A percentile compares a stretch with the other conserved stretches of the same genome.
Evolutionary conservation across 2,888 invertebrate species (phyloP).

Genomic region (Himalopsyche tibetana): DNA sequence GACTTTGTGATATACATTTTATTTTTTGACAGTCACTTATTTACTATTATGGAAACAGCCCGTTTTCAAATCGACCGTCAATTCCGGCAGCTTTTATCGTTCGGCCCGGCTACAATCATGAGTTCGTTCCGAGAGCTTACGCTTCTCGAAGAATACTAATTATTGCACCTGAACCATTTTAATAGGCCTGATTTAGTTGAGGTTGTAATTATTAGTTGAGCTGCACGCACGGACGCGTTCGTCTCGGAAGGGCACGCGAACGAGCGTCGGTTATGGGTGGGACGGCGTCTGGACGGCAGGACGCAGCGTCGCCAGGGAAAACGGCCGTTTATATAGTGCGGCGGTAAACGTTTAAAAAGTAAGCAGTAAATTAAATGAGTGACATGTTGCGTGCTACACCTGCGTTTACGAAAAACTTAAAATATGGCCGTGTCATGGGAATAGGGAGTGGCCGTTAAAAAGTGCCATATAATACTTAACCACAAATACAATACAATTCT

Average conservation of each 20-base stretch:
- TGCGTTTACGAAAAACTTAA: neutral
- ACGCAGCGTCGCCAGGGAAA: conserved; percentile 18
- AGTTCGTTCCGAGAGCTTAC: neutral
- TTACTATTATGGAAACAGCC: too few species aligned
- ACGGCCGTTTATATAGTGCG: neutral
- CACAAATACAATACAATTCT: too few species aligned
- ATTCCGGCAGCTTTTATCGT: too few species aligned
- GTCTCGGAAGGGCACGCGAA: neutral
- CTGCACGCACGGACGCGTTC: conserved; percentile 20
- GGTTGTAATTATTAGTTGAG: conserved; percentile 10
- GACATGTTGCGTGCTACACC: conserved; percentile 23
- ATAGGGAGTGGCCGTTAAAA: neutral
- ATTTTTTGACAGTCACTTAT: too few species aligned
- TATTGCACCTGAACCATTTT: neutral
- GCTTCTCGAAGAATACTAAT: neutral
- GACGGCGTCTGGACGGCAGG: conserved; percentile 11
- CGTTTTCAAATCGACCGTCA: too few species aligned
- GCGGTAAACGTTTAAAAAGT: conserved; percentile 14
- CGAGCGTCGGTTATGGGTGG: conserved; percentile 12
- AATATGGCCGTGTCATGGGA: neutral
- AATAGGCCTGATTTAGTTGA: conserved; percentile 24
- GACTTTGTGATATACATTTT: too few species aligned
- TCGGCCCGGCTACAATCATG: too few species aligned
- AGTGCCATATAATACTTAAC: too few species aligned
- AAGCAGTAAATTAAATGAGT: conserved; percentile 19